Percentiles rank a stretch among this genome's conserved stretches.
These are phyloP conservation scores for Sipha maydis DNA, from an alignment of 2,888 invertebrate genomes.

Conservation along the genomic window DNA sequence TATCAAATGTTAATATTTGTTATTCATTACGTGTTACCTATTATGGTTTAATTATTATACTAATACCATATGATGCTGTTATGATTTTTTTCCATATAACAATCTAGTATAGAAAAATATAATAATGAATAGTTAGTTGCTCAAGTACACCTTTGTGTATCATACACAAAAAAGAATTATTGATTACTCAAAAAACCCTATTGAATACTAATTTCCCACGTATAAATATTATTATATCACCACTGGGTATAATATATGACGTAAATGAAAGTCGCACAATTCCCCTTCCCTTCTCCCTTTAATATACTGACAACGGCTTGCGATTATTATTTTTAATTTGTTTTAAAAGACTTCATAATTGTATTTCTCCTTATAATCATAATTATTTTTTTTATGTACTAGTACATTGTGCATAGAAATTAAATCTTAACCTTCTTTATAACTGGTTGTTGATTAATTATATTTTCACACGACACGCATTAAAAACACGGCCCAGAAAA, in stretches of 20 bases:
- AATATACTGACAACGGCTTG: constrained; percentile 7
- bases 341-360: constrained; percentile 45
- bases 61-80: neutral
- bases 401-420: constrained; percentile 42
- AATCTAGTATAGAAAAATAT: neutral
- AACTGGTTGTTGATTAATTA: constrained; percentile 47
- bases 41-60: constrained; percentile 12
- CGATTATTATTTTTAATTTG: constrained; percentile 49
- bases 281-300: neutral
- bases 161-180: constrained; percentile 5
- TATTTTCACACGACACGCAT: constrained; percentile 44
- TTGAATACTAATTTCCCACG: constrained; percentile 49
- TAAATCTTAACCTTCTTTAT: constrained; percentile 39
- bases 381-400: constrained; percentile 12
- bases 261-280: constrained; percentile 35
- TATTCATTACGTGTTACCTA: neutral
- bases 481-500: constrained; percentile 12
- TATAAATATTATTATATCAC: constrained; percentile 36
- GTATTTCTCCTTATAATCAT: constrained; percentile 44
- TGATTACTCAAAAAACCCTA: constrained; percentile 37
- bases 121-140: constrained; percentile 12
- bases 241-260: constrained; percentile 3
- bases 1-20: neutral
- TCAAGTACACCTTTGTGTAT: constrained; percentile 21
- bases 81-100: neutral